Conservation (phyloP, 2,113 vertebrate genomes). For the Brachyhypopomus occidentalis region DNA sequence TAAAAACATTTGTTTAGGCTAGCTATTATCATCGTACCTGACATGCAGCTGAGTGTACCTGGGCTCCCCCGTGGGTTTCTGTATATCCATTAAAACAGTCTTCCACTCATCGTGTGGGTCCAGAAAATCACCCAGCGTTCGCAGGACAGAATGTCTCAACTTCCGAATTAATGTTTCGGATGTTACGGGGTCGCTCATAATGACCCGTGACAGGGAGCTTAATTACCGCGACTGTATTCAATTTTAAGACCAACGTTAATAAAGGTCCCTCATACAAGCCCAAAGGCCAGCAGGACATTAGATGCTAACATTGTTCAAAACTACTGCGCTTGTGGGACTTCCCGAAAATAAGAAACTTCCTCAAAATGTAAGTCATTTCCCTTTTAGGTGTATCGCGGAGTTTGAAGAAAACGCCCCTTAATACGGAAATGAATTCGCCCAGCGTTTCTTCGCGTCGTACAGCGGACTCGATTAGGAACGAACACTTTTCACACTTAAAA, state of each 20-base stretch:
- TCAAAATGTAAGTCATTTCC: conserved; percentile 46
- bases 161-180: conserved; percentile 80
- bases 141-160: conserved; percentile 73
- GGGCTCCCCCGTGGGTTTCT: conserved; percentile 76
- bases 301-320: no score
- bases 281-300: background rate
- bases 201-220: background rate
- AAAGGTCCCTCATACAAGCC: no score
- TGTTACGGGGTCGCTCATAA: conserved; percentile 77
- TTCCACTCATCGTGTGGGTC: conserved; percentile 91
- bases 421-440: background rate
- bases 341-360: conserved; percentile 74
- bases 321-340: conserved; percentile 24
- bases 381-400: background rate
- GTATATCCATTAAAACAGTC: conserved; percentile 79
- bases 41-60: conserved; percentile 85
- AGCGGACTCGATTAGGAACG: background rate
- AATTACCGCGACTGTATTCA: no score
- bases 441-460: no score
- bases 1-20: no score
- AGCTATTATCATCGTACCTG: conserved; percentile 51
- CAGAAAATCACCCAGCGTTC: conserved; percentile 81
- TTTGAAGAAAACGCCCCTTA: background rate
- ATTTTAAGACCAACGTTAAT: no score
- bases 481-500: background rate